Evolutionary conservation across 2,113 vertebrate genomes (phyloP), one percentile per base, ranked within the genome.

Genomic region (Talpa occidentalis): DNA sequence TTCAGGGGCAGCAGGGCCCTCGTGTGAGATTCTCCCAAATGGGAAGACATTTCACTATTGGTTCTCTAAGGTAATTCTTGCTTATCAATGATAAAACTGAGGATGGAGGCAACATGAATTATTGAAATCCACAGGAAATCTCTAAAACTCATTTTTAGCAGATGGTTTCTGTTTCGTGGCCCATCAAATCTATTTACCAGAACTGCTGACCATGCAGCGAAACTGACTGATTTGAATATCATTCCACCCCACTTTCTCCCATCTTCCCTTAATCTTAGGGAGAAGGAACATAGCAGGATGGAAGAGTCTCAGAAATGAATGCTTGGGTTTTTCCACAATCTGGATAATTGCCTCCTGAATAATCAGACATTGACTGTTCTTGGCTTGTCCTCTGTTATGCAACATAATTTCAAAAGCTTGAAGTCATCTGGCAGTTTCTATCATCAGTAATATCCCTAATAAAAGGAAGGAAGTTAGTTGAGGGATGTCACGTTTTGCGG

Each of bases 91-190:
- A 59, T 44, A 56, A 89, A 64, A 93, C 28, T 21, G 86, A 94
- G 74, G 40, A 42, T 32, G 80, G 83, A 82, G 82, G 78, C 93
- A 59, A 59, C 40, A 21, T 86, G 64, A 78, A 42, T 96, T 91
- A 97, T 83, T 94, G 93, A 93, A 96, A 96, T 91, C 95, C 85
- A 73, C 78, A 96, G 94, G 93, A 95, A 91, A 89, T 83, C 93
- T 91, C 91, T 73, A 24, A 77, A 91, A 90, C 35, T 93, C 88
- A 89, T 96, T 94, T 96, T 94, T 93, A 94, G 91, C 82, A 91
- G 94, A 80, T 89, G 78, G 76, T 89, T 96, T 92, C 85, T 93
- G n/a, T 92, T 91, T 88, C 37, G 21, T 86, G 88, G 69, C 52
- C 83, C 82, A 70, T 95, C 85, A 82, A 88, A 85, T 92, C 56